phyloP scores from a whole-genome alignment of 1,140 invertebrate genomes.

The Macrobrachium nipponense region DNA sequence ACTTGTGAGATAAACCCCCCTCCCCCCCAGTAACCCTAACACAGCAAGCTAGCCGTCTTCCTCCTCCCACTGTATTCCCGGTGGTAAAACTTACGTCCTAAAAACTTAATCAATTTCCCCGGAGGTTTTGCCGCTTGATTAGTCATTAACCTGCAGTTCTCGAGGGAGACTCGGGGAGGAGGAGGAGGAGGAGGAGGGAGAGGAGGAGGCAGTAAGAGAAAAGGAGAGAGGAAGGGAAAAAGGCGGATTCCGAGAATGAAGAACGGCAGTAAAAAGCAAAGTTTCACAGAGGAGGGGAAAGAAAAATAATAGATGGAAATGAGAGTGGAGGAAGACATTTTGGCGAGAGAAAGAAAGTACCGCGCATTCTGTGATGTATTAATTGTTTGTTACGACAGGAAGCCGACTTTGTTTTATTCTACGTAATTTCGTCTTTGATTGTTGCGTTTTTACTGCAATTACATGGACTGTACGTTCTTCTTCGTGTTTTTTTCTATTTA shows the following conservation, averaged over 20 bases:
- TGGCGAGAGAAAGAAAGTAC: neutral
- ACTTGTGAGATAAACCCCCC: too few relatives aligned
- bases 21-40: too few relatives aligned
- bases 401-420: too few relatives aligned
- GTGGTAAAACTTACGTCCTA: neutral
- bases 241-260: neutral
- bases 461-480: too few relatives aligned
- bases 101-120: constrained; percentile 33
- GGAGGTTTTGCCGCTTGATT: constrained; percentile 40
- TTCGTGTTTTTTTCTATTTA: too few relatives aligned
- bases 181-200: neutral
- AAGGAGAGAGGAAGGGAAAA: neutral
- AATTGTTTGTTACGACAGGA: too few relatives aligned
- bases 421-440: too few relatives aligned
- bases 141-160: constrained; percentile 39
- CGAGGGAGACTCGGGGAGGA: neutral
- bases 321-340: neutral
- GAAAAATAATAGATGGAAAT: neutral
- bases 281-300: neutral
- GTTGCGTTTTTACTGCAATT: too few relatives aligned
- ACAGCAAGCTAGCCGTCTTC: neutral
- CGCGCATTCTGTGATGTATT: neutral
- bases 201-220: neutral
- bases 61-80: neutral
- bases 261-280: neutral